A percentile compares a stretch with the other conserved stretches of the same genome.
phyloP scores from a whole-genome alignment of 2,113 vertebrate species.

The Amphilophus citrinellus region DNA sequence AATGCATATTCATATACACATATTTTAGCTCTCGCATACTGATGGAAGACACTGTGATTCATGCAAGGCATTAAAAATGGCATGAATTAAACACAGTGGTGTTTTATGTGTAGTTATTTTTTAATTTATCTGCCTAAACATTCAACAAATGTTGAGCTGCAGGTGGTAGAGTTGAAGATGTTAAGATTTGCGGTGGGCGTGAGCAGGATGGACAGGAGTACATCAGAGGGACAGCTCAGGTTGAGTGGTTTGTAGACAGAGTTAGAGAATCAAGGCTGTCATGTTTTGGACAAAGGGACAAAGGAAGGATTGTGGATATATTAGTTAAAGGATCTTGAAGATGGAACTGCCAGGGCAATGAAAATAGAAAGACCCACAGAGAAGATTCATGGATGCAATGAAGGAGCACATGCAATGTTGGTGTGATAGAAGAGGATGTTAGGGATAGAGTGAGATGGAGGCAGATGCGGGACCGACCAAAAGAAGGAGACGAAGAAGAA shows the following conservation, averaged over 20 bases:
- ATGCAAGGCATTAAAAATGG: slow-evolving; percentile 55
- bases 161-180: not conserved
- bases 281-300: no score
- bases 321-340: no score
- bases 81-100: slow-evolving; percentile 43
- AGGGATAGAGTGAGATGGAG: not conserved
- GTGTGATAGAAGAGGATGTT: not conserved
- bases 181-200: not conserved
- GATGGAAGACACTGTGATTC: slow-evolving; percentile 34
- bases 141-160: slow-evolving; percentile 17
- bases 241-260: no score
- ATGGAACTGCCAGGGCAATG: no score
- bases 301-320: not conserved
- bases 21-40: no score
- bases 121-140: slow-evolving; percentile 26
- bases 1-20: no score
- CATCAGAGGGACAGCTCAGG: not conserved
- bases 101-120: slow-evolving; percentile 36
- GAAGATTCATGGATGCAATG: not conserved
- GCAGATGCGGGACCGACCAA: not conserved
- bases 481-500: not conserved
- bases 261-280: no score
- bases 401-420: not conserved
- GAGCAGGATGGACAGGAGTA: not conserved
- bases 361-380: not conserved